Conservation (phyloP, 2,113 vertebrate genomes). For the Oreochromis tanganicae region DNA sequence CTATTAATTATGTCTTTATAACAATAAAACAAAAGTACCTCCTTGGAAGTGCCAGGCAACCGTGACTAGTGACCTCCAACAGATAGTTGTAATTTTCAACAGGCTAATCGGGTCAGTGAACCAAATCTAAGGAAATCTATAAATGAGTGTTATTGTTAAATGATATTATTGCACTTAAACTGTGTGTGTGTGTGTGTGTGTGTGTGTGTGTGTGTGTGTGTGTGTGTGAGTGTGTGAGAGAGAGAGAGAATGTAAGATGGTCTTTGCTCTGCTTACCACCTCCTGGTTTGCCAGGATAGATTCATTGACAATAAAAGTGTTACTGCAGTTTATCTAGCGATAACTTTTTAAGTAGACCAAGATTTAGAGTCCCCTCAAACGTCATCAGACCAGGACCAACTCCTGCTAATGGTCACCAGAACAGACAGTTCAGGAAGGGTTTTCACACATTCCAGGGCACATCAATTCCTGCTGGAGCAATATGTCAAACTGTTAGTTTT, state of each 20-base stretch:
- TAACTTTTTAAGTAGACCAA: not conserved
- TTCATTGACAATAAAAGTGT: not conserved
- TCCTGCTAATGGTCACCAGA: not conserved
- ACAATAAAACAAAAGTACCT: not conserved
- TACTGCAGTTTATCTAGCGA: not conserved
- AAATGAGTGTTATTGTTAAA: not conserved
- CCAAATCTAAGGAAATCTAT: not conserved
- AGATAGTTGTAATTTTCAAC: not conserved
- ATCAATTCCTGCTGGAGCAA: slow-evolving; percentile 23
- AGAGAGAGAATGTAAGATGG: not conserved
- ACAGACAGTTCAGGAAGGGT: not conserved
- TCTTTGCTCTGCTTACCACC: not conserved
- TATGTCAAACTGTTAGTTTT: slow-evolving; percentile 25
- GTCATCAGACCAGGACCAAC: not conserved
- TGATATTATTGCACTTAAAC: not conserved
- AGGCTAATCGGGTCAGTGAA: not conserved
- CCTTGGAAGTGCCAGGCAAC: not conserved
- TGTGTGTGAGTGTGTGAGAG: not conserved
- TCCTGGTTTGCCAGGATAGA: not conserved
- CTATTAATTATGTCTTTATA: not conserved
- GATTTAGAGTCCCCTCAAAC: not conserved
- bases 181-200: not conserved
- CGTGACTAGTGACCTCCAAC: not conserved
- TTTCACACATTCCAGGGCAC: slow-evolving; percentile 19
- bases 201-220: rapidly evolving